Conservation (phyloP, 2,888 invertebrate species). For the Pherbina coryleti region DNA sequence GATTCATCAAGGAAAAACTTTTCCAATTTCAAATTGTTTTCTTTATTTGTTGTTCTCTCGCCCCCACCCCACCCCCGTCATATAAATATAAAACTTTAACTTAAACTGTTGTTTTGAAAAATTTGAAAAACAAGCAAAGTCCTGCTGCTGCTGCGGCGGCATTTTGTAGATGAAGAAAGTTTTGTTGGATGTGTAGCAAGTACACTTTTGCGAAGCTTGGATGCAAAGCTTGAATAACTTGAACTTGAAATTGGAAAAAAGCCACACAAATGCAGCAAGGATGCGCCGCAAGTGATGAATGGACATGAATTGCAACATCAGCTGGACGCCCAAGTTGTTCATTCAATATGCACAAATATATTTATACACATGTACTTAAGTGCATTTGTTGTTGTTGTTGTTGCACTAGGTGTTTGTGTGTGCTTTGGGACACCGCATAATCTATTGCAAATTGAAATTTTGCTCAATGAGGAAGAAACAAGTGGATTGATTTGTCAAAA, state of each 20-base stretch:
- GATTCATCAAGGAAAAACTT: neutral
- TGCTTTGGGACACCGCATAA: neutral
- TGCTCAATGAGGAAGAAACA: slow-evolving; percentile 4
- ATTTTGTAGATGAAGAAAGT: too few species aligned
- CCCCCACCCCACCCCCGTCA: too few species aligned
- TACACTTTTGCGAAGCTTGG: too few species aligned
- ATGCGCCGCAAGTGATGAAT: neutral
- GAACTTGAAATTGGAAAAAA: neutral
- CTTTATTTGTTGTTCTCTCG: neutral
- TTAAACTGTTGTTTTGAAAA: too few species aligned
- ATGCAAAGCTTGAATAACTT: too few species aligned
- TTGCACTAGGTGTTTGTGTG: neutral
- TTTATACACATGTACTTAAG: neutral
- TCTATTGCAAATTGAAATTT: slow-evolving; percentile 14
- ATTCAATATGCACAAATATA: neutral
- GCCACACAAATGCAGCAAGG: neutral
- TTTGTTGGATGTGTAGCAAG: too few species aligned
- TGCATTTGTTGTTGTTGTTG: neutral
- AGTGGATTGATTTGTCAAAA: slow-evolving; percentile 5
- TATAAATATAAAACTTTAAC: too few species aligned
- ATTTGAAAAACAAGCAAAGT: too few species aligned
- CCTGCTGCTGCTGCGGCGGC: too few species aligned
- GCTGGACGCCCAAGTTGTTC: neutral
- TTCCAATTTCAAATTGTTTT: slow-evolving; percentile 17
- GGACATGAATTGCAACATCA: neutral